These are phyloP conservation scores for Noturus placidus DNA, from an alignment of 2,113 vertebrate species.

Conservation along the genomic window DNA sequence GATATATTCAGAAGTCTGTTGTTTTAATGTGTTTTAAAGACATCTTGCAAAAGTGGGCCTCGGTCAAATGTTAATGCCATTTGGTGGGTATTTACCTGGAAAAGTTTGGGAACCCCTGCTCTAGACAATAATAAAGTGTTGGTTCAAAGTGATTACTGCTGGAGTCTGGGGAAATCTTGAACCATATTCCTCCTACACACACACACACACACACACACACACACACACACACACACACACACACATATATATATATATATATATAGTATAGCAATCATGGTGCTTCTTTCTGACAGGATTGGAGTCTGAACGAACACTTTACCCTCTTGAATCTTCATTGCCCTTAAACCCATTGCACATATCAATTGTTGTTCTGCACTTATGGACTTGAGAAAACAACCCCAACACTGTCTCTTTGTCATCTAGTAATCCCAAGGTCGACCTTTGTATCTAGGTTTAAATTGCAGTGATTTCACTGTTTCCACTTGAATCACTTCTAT, in stretches of 20 bases:
- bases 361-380: neutral
- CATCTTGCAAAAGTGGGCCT: no score
- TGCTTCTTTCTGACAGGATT: constrained; percentile 9
- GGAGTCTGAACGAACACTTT: neutral
- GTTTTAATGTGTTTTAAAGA: no score
- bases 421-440: neutral
- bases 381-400: neutral
- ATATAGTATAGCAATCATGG: neutral
- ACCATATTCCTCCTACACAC: neutral
- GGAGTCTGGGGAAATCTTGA: neutral
- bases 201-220: no score
- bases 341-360: constrained; percentile 1
- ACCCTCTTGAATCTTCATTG: neutral
- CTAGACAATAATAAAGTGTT: no score
- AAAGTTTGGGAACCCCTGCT: no score
- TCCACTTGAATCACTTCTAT: neutral
- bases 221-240: no score
- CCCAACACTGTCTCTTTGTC: neutral
- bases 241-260: neutral
- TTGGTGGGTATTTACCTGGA: no score
- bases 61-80: no score
- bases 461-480: constrained; percentile 13
- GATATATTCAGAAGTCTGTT: no score
- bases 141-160: neutral
- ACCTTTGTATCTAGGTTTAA: neutral